Conservation (phyloP, 2,797 vertebrate genomes). For the Gymnopithys bicolor region DNA sequence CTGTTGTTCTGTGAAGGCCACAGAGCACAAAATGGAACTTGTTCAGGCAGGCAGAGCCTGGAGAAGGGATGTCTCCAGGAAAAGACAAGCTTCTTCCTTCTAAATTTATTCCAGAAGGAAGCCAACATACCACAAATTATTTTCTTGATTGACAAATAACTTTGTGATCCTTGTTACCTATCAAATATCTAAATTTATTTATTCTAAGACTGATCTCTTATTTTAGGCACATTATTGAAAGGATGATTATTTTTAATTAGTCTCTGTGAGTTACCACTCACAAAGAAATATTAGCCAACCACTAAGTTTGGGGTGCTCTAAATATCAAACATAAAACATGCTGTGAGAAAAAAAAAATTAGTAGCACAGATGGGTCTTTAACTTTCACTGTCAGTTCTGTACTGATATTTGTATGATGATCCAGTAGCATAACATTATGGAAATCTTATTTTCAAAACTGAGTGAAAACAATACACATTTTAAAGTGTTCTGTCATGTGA, state of each 20-base stretch:
- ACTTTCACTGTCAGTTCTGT: neutral
- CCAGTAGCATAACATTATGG: neutral
- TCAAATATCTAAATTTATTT: neutral
- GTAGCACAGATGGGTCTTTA: neutral
- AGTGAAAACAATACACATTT: neutral
- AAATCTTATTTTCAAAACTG: conserved; percentile 2
- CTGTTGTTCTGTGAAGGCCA: neutral
- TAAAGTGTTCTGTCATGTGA: neutral
- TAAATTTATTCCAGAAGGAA: neutral
- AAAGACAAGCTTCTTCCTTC: no score
- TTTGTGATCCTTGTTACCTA: neutral
- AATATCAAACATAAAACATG: neutral
- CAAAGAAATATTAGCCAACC: neutral
- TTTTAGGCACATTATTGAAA: neutral
- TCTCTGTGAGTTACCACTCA: neutral
- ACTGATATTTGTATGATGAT: neutral
- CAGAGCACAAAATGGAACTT: neutral
- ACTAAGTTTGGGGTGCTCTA: neutral
- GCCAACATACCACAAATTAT: neutral
- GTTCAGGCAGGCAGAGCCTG: neutral
- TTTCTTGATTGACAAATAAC: neutral
- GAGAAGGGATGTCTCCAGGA: neutral
- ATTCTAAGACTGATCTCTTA: neutral
- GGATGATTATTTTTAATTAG: neutral
- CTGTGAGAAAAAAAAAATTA: neutral